Conservation (phyloP, 2,113 vertebrate species). For the Melanerpes formicivorus region DNA sequence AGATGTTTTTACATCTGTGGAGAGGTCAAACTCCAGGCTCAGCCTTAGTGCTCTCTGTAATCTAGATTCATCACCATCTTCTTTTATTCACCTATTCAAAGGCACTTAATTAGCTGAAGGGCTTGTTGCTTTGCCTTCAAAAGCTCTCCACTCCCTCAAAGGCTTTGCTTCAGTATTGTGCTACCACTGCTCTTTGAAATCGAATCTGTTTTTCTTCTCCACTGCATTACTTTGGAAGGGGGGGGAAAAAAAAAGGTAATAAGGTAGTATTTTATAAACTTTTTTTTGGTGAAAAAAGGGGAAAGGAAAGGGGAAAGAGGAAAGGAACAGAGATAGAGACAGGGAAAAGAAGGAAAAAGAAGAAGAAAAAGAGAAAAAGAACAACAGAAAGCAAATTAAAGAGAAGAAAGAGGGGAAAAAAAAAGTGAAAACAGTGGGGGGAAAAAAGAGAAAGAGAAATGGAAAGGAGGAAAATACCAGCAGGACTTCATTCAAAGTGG, state of each 20-base stretch:
- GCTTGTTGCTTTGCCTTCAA: constrained; percentile 67
- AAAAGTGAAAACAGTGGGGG: no score
- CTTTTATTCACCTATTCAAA: constrained; percentile 75
- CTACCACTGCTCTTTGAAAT: constrained; percentile 69
- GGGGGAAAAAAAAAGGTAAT: not conserved
- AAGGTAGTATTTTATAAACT: not conserved
- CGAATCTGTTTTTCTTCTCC: constrained; percentile 48
- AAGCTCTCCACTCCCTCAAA: constrained; percentile 65
- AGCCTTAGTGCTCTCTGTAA: constrained; percentile 22
- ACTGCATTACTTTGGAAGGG: not conserved
- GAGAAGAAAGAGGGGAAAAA: fast-evolving
- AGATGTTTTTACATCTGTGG: constrained; percentile 24
- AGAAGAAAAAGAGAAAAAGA: fast-evolving
- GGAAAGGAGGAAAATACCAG: not conserved
- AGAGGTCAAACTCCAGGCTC: constrained; percentile 49
- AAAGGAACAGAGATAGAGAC: no score
- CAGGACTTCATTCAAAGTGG: not conserved
- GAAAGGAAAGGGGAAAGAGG: no score
- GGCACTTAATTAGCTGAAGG: constrained; percentile 76
- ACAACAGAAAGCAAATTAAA: no score
- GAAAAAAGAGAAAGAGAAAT: no score
- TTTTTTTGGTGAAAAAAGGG: not conserved
- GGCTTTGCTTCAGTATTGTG: constrained; percentile 53
- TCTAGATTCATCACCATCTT: constrained; percentile 67
- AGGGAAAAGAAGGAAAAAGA: not conserved